Conservation (phyloP, 2,113 vertebrate genomes). For the Misgurnus mizolepis region DNA sequence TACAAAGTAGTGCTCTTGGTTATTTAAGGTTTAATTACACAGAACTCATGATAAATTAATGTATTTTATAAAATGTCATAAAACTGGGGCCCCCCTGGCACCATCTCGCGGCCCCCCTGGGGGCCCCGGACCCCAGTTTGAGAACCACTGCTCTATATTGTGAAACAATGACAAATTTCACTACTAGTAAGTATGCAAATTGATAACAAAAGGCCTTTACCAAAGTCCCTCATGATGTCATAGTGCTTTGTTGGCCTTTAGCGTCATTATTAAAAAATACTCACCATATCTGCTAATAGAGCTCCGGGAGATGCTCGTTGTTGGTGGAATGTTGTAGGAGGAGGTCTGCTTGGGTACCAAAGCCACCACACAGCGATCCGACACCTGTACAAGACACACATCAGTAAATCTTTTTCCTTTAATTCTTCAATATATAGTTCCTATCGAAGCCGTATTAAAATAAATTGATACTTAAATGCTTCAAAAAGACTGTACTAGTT, state of each 20-base stretch:
- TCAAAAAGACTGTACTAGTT: constrained; percentile 27
- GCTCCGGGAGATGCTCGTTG: constrained; percentile 92
- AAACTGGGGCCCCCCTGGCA: no score
- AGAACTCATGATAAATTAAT: no score
- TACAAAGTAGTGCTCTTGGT: no score
- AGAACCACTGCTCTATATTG: no score
- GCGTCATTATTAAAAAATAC: constrained; percentile 39
- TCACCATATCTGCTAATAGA: constrained; percentile 98
- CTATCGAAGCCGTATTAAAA: constrained; percentile 2
- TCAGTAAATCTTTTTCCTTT: neutral
- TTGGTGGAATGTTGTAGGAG: constrained; percentile 96
- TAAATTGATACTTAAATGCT: neutral
- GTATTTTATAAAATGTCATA: no score
- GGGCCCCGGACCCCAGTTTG: no score
- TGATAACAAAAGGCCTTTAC: no score
- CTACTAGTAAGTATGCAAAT: no score
- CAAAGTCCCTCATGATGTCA: neutral
- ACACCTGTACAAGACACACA: constrained; percentile 79
- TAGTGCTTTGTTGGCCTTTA: neutral
- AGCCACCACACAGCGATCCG: constrained; percentile 93
- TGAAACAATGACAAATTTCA: neutral
- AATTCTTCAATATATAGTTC: constrained; percentile 25
- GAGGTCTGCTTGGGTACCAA: constrained; percentile 98
- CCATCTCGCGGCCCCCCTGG: no score
- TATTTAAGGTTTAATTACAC: no score